These are phyloP conservation scores for Gibbula magus DNA, from an alignment of 2,888 invertebrate species.

Conservation along the genomic window DNA sequence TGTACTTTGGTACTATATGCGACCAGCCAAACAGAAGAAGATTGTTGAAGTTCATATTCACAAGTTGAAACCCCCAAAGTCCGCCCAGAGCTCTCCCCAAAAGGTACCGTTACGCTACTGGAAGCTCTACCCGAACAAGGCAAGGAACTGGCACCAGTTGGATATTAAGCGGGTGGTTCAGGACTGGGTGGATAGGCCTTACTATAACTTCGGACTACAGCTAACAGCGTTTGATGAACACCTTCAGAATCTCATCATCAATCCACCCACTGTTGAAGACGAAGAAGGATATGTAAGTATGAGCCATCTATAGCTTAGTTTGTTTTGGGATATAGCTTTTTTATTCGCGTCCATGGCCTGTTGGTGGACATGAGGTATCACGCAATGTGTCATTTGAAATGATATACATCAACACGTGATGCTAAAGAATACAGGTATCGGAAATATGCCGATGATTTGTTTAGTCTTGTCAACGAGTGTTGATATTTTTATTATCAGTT, in stretches of 20 bases:
- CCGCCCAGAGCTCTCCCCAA: conserved; percentile 8
- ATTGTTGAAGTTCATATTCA: conserved; percentile 49
- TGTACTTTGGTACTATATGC: conserved; percentile 60
- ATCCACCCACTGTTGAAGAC: conserved; percentile 45
- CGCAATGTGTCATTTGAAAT: too few species aligned
- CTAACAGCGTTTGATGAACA: conserved; percentile 53
- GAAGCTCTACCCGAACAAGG: conserved; percentile 33
- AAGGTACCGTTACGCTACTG: background rate
- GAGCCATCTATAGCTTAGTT: background rate
- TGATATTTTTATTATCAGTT: too few species aligned
- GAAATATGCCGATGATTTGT: too few species aligned
- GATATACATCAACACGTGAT: too few species aligned
- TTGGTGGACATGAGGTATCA: too few species aligned
- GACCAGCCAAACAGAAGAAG: conserved; percentile 35
- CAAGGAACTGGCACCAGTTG: conserved; percentile 62
- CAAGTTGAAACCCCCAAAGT: conserved; percentile 37
- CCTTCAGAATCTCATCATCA: conserved; percentile 54
- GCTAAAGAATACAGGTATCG: too few species aligned
- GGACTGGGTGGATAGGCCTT: conserved; percentile 55
- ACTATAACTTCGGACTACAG: conserved; percentile 55
- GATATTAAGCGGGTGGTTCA: conserved; percentile 50
- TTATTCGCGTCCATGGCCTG: background rate
- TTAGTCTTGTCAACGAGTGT: too few species aligned
- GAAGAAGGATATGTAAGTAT: conserved; percentile 62
- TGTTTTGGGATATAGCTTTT: background rate